Evolutionary conservation across 2,113 vertebrate species (phyloP).

Genomic region (Theropithecus gelada): DNA sequence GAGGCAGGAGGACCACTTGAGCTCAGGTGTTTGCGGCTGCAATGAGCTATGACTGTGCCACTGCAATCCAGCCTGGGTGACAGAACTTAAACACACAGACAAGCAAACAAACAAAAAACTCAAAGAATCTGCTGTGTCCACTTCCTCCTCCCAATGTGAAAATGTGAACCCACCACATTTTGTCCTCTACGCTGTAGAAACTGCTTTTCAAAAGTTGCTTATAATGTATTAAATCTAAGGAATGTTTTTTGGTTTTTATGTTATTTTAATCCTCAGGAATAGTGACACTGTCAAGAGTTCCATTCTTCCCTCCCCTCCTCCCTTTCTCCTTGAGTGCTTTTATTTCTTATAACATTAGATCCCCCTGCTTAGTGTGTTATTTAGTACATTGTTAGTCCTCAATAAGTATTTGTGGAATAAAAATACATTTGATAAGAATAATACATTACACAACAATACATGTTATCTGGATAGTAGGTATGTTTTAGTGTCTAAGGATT

Average conservation of each 20-base stretch:
- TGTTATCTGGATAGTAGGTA: background rate
- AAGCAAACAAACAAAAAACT: too few relatives aligned
- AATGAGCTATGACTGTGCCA: too few relatives aligned
- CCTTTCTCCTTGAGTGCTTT: background rate
- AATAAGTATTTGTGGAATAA: slow-evolving; percentile 7
- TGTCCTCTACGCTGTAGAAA: background rate
- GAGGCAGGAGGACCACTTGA: too few relatives aligned
- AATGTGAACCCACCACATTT: background rate
- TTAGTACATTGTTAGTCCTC: background rate
- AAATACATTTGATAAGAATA: background rate
- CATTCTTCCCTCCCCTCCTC: background rate
- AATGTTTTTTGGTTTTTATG: background rate
- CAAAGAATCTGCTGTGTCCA: background rate
- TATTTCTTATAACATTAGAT: background rate
- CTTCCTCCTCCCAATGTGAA: background rate
- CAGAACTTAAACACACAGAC: too few relatives aligned
- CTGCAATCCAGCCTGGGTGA: too few relatives aligned
- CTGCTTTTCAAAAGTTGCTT: background rate
- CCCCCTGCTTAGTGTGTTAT: background rate
- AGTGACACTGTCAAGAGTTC: background rate
- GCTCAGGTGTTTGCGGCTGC: too few relatives aligned
- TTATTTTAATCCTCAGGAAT: background rate
- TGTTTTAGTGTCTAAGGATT: background rate
- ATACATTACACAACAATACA: background rate
- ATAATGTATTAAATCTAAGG: background rate